A percentile compares a stretch with the other conserved stretches of the same genome.
Evolutionary conservation across 2,888 invertebrate genomes (phyloP).

Genomic region (Fragum sueziense): DNA sequence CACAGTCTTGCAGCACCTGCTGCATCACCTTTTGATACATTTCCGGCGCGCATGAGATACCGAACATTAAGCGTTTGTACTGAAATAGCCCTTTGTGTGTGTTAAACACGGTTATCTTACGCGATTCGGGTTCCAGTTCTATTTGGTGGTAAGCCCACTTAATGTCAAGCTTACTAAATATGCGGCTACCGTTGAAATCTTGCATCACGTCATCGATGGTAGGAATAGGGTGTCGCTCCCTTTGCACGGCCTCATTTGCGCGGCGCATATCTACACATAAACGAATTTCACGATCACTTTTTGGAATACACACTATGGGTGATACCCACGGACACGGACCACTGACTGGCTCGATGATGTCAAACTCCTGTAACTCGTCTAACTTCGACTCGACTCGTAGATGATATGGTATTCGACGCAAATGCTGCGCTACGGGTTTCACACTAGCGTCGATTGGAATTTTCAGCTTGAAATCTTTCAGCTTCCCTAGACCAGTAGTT

Average conservation of each 20-base stretch:
- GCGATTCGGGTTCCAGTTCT: constrained; percentile 15
- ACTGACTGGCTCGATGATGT: constrained; percentile 45
- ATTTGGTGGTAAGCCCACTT: constrained; percentile 21
- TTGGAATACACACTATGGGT: constrained; percentile 36
- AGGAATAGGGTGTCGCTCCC: constrained; percentile 26
- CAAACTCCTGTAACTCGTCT: constrained; percentile 19
- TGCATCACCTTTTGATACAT: constrained; percentile 28
- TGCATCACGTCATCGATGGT: constrained; percentile 23
- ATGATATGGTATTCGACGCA: constrained; percentile 38
- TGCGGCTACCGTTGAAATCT: constrained; percentile 15
- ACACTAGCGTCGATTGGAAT: constrained; percentile 30
- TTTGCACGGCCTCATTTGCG: constrained; percentile 21
- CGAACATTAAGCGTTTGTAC: constrained; percentile 19
- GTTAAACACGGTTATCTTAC: constrained; percentile 18
- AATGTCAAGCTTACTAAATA: constrained; percentile 25
- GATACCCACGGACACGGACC: constrained; percentile 43
- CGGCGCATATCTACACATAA: constrained; percentile 21
- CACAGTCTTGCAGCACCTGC: not conserved
- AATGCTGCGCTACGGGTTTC: constrained; percentile 41
- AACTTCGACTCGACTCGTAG: constrained; percentile 28
- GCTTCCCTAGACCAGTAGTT: constrained; percentile 40
- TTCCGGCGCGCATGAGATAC: constrained; percentile 18
- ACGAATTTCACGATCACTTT: constrained; percentile 2
- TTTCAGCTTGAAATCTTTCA: constrained; percentile 40
- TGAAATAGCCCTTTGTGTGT: constrained; percentile 21